These are phyloP conservation scores for Phyllopteryx taeniolatus DNA, from an alignment of 2,113 vertebrate genomes.

Conservation along the genomic window DNA sequence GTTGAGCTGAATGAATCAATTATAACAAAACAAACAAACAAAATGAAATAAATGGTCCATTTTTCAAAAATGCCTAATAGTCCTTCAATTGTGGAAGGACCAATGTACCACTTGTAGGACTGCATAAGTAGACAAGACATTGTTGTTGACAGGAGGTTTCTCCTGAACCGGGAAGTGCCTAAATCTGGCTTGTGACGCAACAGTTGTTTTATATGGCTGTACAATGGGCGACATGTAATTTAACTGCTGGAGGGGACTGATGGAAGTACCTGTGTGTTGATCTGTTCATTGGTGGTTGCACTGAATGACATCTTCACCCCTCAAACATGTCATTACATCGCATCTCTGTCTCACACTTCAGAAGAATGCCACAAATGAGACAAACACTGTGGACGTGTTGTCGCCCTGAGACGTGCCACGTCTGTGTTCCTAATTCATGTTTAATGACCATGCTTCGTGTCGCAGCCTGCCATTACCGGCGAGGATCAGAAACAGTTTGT, in stretches of 20 bases:
- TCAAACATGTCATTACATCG: background rate
- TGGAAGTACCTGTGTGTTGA: background rate
- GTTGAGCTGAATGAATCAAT: no score
- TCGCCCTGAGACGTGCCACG: slow-evolving; percentile 22
- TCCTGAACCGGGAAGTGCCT: background rate
- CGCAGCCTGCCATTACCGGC: slow-evolving; percentile 48
- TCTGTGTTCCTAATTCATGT: slow-evolving; percentile 33
- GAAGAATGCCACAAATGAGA: slow-evolving; percentile 20
- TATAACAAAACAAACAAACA: no score
- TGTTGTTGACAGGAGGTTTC: no score
- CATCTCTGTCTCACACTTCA: background rate
- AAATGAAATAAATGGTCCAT: no score
- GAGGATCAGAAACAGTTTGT: slow-evolving; percentile 34
- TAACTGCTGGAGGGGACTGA: background rate
- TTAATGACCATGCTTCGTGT: slow-evolving; percentile 16
- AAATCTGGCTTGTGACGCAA: background rate
- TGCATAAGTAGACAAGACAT: no score
- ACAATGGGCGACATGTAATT: no score
- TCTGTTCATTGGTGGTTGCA: background rate
- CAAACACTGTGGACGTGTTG: slow-evolving; percentile 14
- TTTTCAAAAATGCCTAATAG: no score
- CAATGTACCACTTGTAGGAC: no score
- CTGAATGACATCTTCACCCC: no score
- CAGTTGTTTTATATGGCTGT: no score
- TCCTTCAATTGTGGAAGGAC: no score